Evolutionary conservation across 2,888 invertebrate genomes (phyloP).

Genomic region (Ectemnius continuus): DNA sequence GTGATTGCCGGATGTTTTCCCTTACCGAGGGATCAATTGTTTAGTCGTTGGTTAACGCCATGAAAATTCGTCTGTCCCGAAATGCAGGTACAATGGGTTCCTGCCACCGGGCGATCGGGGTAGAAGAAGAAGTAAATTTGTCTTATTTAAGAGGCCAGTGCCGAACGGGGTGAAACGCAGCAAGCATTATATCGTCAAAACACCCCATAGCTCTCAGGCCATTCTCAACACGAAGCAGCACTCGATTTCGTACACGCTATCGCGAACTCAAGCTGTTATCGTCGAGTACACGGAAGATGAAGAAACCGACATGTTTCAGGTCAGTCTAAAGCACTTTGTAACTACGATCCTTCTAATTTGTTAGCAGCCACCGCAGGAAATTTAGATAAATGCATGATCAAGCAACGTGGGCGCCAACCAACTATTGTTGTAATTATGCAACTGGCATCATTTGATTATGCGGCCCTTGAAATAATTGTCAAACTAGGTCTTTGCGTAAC

Average conservation of each 20-base stretch:
- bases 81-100: constrained; percentile 92
- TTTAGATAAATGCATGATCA: no score
- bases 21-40: not conserved
- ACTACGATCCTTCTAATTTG: no score
- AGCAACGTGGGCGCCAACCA: not conserved
- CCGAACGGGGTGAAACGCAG: constrained; percentile 96
- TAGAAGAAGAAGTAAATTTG: constrained; percentile 95
- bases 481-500: not conserved
- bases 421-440: not conserved
- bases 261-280: constrained; percentile 97
- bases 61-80: not conserved
- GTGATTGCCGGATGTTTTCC: constrained; percentile 9
- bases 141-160: constrained; percentile 89
- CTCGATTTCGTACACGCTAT: constrained; percentile 97
- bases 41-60: not conserved
- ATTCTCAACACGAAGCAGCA: constrained; percentile 96
- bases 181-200: constrained; percentile 97
- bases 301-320: constrained; percentile 99
- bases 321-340: constrained; percentile 71
- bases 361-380: no score
- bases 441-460: not conserved
- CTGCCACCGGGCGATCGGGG: constrained; percentile 96
- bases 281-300: constrained; percentile 98
- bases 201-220: constrained; percentile 96
- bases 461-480: no score